Conservation (phyloP, 2,797 vertebrate genomes). For the Manis pentadactyla region DNA sequence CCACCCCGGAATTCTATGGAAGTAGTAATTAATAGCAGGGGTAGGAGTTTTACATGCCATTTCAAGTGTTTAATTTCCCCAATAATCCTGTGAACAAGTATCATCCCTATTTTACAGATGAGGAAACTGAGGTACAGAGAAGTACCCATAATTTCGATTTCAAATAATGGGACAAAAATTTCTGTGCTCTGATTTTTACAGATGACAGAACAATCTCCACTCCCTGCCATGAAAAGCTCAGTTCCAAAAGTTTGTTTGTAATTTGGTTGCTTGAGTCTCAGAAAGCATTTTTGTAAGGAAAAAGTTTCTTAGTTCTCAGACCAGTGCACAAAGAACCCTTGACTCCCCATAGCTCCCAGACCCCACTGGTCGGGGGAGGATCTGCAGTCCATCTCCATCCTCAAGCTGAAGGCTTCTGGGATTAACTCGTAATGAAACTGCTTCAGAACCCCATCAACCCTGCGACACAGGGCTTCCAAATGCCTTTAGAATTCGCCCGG, state of each 20-base stretch:
- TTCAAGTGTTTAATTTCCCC: not conserved
- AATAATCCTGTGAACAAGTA: not conserved
- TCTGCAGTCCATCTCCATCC: not conserved
- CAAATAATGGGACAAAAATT: not conserved
- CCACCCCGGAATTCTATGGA: not conserved
- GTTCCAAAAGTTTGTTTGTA: not conserved
- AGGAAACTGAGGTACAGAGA: not conserved
- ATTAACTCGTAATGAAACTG: not conserved
- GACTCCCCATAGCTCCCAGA: not conserved
- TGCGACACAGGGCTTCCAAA: not conserved
- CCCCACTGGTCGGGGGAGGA: accelerated
- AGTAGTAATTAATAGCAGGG: not conserved
- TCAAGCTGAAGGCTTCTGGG: not conserved
- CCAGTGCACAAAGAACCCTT: not conserved
- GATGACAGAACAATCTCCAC: not conserved
- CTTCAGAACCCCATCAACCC: not conserved
- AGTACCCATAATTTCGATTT: not conserved
- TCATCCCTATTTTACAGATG: not conserved
- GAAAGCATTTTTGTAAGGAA: not conserved
- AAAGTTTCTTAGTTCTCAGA: not conserved
- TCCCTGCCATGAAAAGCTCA: not conserved
- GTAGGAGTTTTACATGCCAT: not conserved
- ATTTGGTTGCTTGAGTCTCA: not conserved
- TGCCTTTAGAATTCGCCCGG: not conserved
- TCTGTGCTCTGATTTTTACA: not conserved